Evolutionary conservation across 2,888 invertebrate genomes (phyloP), one percentile per base, ranked within the genome.

Genomic region (Caenorhabditis sp.): DNA sequence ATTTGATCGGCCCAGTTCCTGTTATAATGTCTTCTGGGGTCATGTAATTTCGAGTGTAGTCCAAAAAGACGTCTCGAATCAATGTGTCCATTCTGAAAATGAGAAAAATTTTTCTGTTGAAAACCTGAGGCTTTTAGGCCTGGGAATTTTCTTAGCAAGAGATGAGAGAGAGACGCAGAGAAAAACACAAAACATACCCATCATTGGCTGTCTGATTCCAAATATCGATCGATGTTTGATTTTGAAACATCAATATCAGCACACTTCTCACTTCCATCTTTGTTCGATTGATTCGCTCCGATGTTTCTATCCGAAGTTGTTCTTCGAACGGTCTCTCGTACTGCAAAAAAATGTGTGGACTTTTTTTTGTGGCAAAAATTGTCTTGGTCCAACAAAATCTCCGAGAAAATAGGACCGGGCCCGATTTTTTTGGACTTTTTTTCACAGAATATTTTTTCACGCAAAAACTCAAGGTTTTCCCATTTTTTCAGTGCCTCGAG

Each of bases 1-100:
- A 88, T 74, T 86, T 86, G 58, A 81, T 72, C 6, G 82, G 83
- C 54, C 85, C 85, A 62, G 78, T 79, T 31, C 86, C 86, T 54
- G 82, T 82, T 59, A 85, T 86, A 53, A 85, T 78, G 63, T 87
- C 86, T 17, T 83, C 84, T 26, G 86, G 85, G n/a, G 83, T 83
- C 85, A 87, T 83, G 68, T 87, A 87, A 69, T 87, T 84, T 66
- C 81, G 79, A 1, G 87, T 87, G 67, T 85, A 87, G 62, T 86
- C 87, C 50, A 78, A 62, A 68, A 84, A 86, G 36, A 87, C 86
- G 43, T 86, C 85, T 27, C 81, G 76, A 49, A 85, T 85, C 26
- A 86, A 66, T 55, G 72, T 61, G 58, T 85, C 79, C 82, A 86
- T 81, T 58, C 83, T 83, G 67, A 26, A 55, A 53, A 21, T 21